Conservation (phyloP, 1,140 invertebrate species). For the Mamestra configurata region DNA sequence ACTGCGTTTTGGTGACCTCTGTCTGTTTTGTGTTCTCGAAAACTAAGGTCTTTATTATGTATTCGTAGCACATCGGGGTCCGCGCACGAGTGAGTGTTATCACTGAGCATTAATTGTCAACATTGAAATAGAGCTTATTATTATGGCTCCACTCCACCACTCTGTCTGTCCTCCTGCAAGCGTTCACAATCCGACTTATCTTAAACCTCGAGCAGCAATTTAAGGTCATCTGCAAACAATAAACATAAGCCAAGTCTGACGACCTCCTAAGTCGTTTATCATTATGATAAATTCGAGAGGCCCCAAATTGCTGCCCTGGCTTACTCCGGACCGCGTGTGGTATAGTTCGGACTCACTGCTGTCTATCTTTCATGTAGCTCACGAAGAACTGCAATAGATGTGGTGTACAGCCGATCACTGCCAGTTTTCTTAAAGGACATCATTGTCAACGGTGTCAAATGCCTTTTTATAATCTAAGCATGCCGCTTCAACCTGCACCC, state of each 20-base stretch:
- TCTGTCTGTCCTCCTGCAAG: too few relatives aligned
- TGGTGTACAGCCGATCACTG: background rate
- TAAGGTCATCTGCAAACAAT: too few relatives aligned
- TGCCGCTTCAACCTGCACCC: conserved; percentile 48
- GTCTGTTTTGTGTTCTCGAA: too few relatives aligned
- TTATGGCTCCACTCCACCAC: background rate
- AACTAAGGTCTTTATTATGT: too few relatives aligned
- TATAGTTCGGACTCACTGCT: background rate
- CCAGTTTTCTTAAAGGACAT: background rate
- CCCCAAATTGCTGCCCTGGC: conserved; percentile 17
- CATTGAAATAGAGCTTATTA: background rate
- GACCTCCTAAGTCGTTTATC: background rate
- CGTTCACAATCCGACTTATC: too few relatives aligned
- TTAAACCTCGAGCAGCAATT: too few relatives aligned
- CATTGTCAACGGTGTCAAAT: too few relatives aligned
- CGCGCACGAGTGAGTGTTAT: background rate
- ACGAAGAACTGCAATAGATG: too few relatives aligned
- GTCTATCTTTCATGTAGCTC: background rate
- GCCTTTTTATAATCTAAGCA: conserved; percentile 61
- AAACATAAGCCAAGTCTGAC: too few relatives aligned
- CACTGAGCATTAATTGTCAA: background rate
- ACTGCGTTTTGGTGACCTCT: too few relatives aligned
- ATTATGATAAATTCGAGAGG: conserved; percentile 17
- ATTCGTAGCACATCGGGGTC: too few relatives aligned
- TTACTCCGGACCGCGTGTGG: background rate